Base-by-base conservation (phyloP, 1,140 invertebrate genomes). In the Sarcophaga bullata region DNA sequence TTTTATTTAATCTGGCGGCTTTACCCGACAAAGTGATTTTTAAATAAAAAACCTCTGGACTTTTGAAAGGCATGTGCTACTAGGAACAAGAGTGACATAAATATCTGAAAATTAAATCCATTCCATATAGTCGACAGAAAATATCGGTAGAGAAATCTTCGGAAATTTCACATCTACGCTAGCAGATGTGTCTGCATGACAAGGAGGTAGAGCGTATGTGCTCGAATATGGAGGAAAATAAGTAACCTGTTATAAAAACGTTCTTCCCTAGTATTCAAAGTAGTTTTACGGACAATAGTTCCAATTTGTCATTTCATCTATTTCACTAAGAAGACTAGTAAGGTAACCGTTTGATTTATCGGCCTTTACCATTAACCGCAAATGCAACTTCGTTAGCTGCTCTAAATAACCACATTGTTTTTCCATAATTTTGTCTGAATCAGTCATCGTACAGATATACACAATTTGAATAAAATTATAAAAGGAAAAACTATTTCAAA, bases 81-180 rank as follows among this genome's bases (percentile, higher is more conserved):
- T 81, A 81, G 73, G 80, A 25, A 73, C 80, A 47, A 81, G 68
- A 81, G 25, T 62, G 15, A 50, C 10, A 72, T 81, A 81, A 25
- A 81, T 17, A 81, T 81, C 80, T 8, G 17, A 46, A 47, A 81
- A 81, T 19, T 62, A 47, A 81, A 73, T 47, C 58, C 80, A 81
- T 73, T 81, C 80, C 58, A 72, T 72, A 46, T 81, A 81, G 48
- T 81, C 58, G 13, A 37, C 80, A 5, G 62, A 81, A 17, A 81
- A 81, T 48, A 46, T 81, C 17, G 80, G 80, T 17, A 81, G 13
- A 17, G 80, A 81, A 8, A 81, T 81, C 37, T 68, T 81, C 11
- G 80, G 80, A 15, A 81, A 49, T 73, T 73, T 68, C 8, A 58
- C 48, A 47, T 81, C 80, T 15, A 80, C 76, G 17, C 76, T 49